Evolutionary conservation across 2,113 vertebrate species (phyloP).

Genomic region (Ciconia stormi): DNA sequence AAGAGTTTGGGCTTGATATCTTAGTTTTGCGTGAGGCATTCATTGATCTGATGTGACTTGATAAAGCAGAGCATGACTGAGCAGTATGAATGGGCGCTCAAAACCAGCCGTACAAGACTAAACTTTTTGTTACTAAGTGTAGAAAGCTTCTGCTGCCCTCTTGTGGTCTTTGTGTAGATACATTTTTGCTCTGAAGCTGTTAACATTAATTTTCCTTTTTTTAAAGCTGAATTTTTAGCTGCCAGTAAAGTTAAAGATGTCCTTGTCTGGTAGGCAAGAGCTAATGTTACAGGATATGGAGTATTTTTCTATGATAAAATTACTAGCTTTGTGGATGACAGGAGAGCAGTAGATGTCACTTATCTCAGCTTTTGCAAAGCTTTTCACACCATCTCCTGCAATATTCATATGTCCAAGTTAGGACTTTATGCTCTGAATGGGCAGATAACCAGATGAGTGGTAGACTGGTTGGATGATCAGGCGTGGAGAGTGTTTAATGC

Average conservation of each 20-base stretch:
- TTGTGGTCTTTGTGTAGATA: not conserved
- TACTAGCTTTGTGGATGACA: not conserved
- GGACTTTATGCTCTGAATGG: not conserved
- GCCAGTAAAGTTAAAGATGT: not conserved
- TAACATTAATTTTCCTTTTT: not conserved
- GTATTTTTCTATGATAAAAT: not conserved
- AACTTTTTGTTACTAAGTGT: not conserved
- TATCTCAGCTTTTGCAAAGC: not conserved
- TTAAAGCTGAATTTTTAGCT: not conserved
- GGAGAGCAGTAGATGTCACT: not conserved
- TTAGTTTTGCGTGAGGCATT: not conserved
- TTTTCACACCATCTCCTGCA: not conserved
- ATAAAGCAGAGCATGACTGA: not conserved
- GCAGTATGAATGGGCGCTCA: not conserved
- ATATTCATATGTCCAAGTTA: not conserved
- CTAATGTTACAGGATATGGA: not conserved
- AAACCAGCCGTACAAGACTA: fast-evolving
- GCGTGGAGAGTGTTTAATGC: not conserved
- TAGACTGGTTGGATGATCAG: not conserved
- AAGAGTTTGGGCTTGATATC: not conserved
- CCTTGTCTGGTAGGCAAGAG: not conserved
- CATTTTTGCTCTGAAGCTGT: not conserved
- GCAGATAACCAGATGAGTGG: not conserved
- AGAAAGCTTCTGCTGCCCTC: conserved; percentile 24
- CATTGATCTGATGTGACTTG: not conserved